Evolutionary conservation across 2,888 invertebrate genomes (phyloP).

Genomic region (Noctuana brunneofusca): DNA sequence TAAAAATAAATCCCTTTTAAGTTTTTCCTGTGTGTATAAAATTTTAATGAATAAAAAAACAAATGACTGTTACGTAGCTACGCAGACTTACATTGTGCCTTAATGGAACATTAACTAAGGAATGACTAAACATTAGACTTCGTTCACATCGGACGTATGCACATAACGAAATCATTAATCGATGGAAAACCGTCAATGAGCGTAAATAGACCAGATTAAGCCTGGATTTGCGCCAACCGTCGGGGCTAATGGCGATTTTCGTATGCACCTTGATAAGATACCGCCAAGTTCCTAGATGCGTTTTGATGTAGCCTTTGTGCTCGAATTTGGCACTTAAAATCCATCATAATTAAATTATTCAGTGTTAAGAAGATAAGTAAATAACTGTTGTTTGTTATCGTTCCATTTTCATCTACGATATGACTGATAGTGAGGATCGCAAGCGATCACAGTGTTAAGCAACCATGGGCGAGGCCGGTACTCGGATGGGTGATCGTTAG

Average conservation of each 20-base stretch:
- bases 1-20: too few relatives aligned
- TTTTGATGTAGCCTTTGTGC: constrained; percentile 1
- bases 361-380: neutral
- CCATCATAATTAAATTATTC: constrained; percentile 9
- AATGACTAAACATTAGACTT: neutral
- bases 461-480: too few relatives aligned
- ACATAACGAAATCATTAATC: constrained; percentile 28
- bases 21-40: too few relatives aligned
- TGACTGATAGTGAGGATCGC: too few relatives aligned
- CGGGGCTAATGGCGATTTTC: constrained; percentile 28
- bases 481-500: too few relatives aligned
- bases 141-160: neutral
- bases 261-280: constrained; percentile 28
- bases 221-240: constrained; percentile 31
- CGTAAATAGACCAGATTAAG: constrained; percentile 31
- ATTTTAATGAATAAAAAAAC: too few relatives aligned
- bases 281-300: constrained; percentile 22
- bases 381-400: neutral
- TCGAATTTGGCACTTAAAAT: constrained; percentile 4
- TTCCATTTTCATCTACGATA: constrained; percentile 3
- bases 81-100: too few relatives aligned
- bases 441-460: too few relatives aligned
- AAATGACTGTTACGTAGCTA: too few relatives aligned
- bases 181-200: constrained; percentile 28
- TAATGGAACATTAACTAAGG: neutral